Conservation (phyloP, 2,797 vertebrate species). For the Trachops cirrhosus region DNA sequence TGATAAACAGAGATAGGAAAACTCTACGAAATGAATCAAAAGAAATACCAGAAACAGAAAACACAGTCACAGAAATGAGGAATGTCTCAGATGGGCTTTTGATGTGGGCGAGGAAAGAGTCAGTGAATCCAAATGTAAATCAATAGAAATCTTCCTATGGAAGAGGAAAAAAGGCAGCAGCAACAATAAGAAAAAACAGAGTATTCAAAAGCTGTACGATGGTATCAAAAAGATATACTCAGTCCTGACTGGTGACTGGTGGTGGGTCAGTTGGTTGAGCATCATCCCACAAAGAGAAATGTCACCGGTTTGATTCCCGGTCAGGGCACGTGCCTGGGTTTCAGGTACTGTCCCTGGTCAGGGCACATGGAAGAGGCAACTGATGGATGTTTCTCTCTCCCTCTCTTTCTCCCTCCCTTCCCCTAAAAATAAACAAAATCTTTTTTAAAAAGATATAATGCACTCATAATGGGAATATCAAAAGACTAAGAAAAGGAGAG, state of each 20-base stretch:
- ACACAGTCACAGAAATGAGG: not conserved
- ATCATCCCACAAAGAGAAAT: no score
- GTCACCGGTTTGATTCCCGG: no score
- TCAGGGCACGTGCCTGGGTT: no score
- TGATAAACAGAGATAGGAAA: not conserved
- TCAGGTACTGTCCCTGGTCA: no score
- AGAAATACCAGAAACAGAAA: not conserved
- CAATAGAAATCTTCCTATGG: not conserved
- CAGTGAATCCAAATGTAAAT: not conserved
- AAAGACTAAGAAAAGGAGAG: not conserved
- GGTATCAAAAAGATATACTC: not conserved
- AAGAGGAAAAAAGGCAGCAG: not conserved
- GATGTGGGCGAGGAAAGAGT: not conserved
- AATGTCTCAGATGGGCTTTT: not conserved
- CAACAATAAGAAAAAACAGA: not conserved
- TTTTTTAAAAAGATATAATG: not conserved
- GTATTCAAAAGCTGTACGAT: not conserved
- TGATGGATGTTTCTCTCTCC: no score
- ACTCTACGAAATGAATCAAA: not conserved
- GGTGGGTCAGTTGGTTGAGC: no score
- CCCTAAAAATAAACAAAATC: no score
- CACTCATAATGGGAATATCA: not conserved
- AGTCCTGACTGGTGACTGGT: no score
- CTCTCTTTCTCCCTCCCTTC: no score
- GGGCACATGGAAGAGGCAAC: no score